Evolutionary conservation across 2,888 invertebrate genomes (phyloP), one percentile per base, ranked within the genome.

Genomic region (Malacosoma neustria): DNA sequence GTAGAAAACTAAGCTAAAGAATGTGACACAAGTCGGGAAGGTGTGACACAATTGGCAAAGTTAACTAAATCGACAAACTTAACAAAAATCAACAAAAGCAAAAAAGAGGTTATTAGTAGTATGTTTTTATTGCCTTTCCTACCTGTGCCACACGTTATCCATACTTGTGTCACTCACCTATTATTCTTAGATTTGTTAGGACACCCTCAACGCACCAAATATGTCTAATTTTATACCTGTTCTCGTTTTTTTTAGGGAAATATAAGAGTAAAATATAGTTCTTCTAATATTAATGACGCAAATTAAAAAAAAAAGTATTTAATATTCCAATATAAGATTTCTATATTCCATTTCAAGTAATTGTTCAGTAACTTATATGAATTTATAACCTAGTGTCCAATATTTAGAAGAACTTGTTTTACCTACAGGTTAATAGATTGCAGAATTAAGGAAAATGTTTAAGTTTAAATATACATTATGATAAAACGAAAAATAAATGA

Each of bases 11-110:
- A 22, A 22, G 22, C 22, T 22, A 7, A 22, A 7, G 6, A 57
- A 69, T 82, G 86, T 85, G 87, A 87, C 87, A 87, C 87, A 87
- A 86, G 85, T 80, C 61, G 80, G 85, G 80, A 84, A 85, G 76
- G 85, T 81, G 86, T 85, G 87, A 85, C 86, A 82, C 80, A 66
- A 59, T 51, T 42, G 64, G 69, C 59, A 64, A 48, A 47, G 41
- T 41, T 39, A 33, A 50, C 37, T 35, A 39, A 43, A 43, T 49
- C 43, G 45, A 38, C 37, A 34, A 44, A 45, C 46, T 50, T 44
- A 39, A 48, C 22, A 45, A 39, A 47, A 41, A 40, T 40, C n/a
- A 45, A 36, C 44, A 41, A 48, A 42, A n/a, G n/a, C 33, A 37
- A 45, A 39, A 43, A 30, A 30, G 15, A 33, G 15, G n/a, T 13